Evolutionary conservation across 2,113 vertebrate genomes (phyloP).

Genomic region (Brienomyrus brachyistius): DNA sequence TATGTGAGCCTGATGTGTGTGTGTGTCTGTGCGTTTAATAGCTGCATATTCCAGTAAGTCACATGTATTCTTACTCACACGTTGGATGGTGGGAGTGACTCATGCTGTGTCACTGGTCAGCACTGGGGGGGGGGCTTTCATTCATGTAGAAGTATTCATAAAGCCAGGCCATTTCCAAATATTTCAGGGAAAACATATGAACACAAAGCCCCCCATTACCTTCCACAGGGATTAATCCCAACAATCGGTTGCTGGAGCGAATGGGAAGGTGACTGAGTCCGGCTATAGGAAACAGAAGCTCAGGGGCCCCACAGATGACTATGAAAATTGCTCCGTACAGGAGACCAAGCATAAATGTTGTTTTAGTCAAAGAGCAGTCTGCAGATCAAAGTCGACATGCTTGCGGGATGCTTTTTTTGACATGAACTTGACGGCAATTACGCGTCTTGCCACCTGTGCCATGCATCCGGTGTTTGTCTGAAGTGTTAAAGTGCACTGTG

Average conservation of each 20-base stretch:
- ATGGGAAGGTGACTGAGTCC: background rate
- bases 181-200: background rate
- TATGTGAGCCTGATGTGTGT: background rate
- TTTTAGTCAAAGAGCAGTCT: background rate
- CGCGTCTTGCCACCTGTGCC: background rate
- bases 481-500: background rate
- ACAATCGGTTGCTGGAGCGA: background rate
- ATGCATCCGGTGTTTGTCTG: background rate
- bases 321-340: background rate
- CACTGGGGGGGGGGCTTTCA: background rate
- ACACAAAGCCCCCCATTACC: background rate
- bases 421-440: background rate
- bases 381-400: background rate
- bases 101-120: slow-evolving; percentile 7
- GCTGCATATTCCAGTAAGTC: slow-evolving; percentile 3
- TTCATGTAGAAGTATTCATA: background rate
- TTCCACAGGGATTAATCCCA: background rate
- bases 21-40: background rate
- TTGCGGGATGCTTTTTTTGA: background rate
- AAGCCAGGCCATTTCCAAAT: background rate
- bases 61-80: background rate
- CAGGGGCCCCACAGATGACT: background rate
- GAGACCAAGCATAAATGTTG: background rate
- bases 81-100: background rate
- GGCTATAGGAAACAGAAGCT: background rate